Evolutionary conservation across 2,888 invertebrate genomes (phyloP), one percentile per base, ranked within the genome.

Genomic region (Diploptera punctata): DNA sequence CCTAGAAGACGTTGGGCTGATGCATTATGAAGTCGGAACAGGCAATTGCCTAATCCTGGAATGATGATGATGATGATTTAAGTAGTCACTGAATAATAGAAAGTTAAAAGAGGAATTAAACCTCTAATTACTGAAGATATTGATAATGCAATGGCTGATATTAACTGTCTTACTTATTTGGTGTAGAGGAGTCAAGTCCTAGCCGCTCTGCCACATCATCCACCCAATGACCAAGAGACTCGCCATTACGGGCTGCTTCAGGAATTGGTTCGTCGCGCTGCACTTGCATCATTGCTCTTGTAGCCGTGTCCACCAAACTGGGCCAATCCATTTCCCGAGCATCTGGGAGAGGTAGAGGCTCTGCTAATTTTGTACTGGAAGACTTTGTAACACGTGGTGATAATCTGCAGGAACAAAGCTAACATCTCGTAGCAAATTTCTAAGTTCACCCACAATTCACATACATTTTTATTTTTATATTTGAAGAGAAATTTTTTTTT

Each of bases 281-380:
- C 78, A 87, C 87, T 83, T 88, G 87, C 54, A 90, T 83, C 85
- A 91, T 90, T 21, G 91, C 93, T 74, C 91, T 85, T 0, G 92
- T 92, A 33, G 93, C 93, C 0, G 93, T 92, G 79, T 93, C 91
- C 2, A 94, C 93, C 24, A 94, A 85, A 79, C 91, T 89, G 13
- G 91, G 89, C 94, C 94, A 94, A 81, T 94, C 93, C 78, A 92
- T 86, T 57, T 91, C 90, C 44, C 89, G 86, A 3, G 91, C 87
- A 79, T 92, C 89, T 0, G 92, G 90, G 68, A 90, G 81, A 1
- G 89, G 88, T 69, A 91, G 83, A 61, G 84, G 81, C 60, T 70
- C 70, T 38, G 44, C 57, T 16, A 69, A 3, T 38, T 72, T 73
- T 18, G 68, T 60, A 21, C 69, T 73, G 29, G 74, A 62, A 18